Percentiles rank a stretch among this genome's conserved stretches.
phyloP scores from a whole-genome alignment of 2,113 vertebrate genomes.

The Riparia riparia region DNA sequence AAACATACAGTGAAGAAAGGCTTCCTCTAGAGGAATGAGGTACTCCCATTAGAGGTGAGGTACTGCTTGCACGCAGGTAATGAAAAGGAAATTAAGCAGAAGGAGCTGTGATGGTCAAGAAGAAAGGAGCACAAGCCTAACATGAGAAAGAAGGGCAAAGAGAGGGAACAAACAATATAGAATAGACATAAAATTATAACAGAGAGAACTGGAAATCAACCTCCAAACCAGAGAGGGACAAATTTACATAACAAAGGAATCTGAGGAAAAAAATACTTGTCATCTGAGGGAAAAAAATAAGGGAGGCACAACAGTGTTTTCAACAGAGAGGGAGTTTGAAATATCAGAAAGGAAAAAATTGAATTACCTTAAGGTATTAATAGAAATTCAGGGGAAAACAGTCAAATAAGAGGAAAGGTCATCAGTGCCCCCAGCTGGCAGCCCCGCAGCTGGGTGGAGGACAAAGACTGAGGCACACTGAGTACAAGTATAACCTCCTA shows the following conservation, averaged over 20 bases:
- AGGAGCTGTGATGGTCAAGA: background rate
- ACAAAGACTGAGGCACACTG: background rate
- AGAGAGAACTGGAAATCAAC: background rate
- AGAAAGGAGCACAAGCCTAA: background rate
- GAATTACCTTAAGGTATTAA: background rate
- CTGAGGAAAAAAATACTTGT: background rate
- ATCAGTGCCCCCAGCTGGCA: background rate
- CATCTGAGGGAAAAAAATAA: background rate
- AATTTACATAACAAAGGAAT: background rate
- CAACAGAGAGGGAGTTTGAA: background rate
- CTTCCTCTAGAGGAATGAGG: background rate
- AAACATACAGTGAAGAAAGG: background rate
- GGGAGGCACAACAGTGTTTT: background rate
- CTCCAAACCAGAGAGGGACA: background rate
- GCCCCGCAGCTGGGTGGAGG: background rate
- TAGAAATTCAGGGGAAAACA: background rate
- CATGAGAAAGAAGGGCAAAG: background rate
- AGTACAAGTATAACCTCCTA: rapidly evolving
- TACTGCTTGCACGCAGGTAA: background rate
- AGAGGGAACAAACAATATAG: background rate
- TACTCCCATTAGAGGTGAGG: background rate
- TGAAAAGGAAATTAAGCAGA: background rate
- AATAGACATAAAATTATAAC: background rate
- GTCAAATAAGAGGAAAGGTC: background rate
- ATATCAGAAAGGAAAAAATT: background rate